Conservation (phyloP, 2,888 invertebrate species). For the Stenolophus ochropezus region DNA sequence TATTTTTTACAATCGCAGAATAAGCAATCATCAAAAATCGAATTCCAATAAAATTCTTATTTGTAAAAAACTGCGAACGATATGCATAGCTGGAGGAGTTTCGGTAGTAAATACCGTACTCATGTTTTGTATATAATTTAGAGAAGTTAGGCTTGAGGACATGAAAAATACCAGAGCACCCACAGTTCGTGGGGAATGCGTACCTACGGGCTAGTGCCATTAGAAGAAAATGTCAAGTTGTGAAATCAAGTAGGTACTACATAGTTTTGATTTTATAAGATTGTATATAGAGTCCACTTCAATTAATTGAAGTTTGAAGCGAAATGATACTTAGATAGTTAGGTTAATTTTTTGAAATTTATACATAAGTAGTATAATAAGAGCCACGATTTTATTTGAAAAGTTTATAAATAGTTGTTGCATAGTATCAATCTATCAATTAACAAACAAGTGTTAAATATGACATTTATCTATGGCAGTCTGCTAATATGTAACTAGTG, state of each 20-base stretch:
- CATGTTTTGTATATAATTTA: slow-evolving; percentile 39
- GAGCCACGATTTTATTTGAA: too few relatives aligned
- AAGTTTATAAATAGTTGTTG: neutral
- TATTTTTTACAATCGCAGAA: slow-evolving; percentile 14
- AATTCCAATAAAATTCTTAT: slow-evolving; percentile 20
- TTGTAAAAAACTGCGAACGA: slow-evolving; percentile 6
- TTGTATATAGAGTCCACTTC: neutral
- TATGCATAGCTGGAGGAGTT: neutral
- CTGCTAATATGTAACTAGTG: too few relatives aligned
- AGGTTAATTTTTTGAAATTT: neutral
- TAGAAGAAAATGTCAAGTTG: neutral
- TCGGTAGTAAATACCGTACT: slow-evolving; percentile 37
- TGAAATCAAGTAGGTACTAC: too few relatives aligned
- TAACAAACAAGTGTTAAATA: neutral
- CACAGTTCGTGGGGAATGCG: neutral
- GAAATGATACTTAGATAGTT: neutral
- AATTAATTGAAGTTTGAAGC: neutral
- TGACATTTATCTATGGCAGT: too few relatives aligned
- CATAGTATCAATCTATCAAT: too few relatives aligned
- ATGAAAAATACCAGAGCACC: neutral
- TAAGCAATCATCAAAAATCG: slow-evolving; percentile 19
- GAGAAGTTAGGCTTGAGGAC: slow-evolving; percentile 7
- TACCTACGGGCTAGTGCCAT: neutral
- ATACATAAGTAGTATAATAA: too few relatives aligned
- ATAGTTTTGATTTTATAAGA: too few relatives aligned